Base-by-base conservation (phyloP, 1,140 invertebrate species). In the Drosophila sechellia region DNA sequence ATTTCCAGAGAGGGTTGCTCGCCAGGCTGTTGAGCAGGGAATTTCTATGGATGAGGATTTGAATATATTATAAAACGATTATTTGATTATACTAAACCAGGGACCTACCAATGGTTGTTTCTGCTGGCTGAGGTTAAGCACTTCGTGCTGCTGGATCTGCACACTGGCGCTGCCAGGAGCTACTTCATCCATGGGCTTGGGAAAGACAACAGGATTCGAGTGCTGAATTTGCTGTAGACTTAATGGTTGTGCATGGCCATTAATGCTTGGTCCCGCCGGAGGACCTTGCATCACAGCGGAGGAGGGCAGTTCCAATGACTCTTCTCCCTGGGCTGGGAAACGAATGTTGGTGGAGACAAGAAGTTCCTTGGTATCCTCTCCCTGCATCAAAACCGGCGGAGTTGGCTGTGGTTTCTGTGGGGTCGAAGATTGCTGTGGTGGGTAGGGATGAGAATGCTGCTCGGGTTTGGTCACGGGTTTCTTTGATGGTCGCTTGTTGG, bases 91-190 rank as follows among this genome's bases (percentile, higher is more conserved):
- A 3, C 1, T 35, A 2, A 48, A 5, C 12, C 5, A 20, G 1
- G 2, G 3, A 40, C 55, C 68, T 52, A 91, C 90, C 86, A 91
- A 72, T 75, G 79, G 81, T 43, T 73, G 81, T 35, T 89, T 65
- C 22, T 91, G 84, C 63, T 90, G 84, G 8, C 79, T 91, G 15
- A 92, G 63, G 27, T 77, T 92, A 6, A 92, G 49, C 2, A 91
- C 90, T 42, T 91, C 85, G 52, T 92, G 90, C 56, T 92, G 84
- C 48, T 92, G 90, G n/a, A 92, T 91, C 57, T 90, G 84, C 27
- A 92, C 79, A 45, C 65, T 71, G 1, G 35, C 20, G n/a, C 42
- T 27, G n/a, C 57, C 64, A 15, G 45, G 48, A 8, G 27, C 10
- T 2, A 35, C 40, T 25, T 89, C 84, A 10, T 90, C 86, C 39